phyloP scores from a whole-genome alignment of 2,113 vertebrate species.

The Hylia prasina region DNA sequence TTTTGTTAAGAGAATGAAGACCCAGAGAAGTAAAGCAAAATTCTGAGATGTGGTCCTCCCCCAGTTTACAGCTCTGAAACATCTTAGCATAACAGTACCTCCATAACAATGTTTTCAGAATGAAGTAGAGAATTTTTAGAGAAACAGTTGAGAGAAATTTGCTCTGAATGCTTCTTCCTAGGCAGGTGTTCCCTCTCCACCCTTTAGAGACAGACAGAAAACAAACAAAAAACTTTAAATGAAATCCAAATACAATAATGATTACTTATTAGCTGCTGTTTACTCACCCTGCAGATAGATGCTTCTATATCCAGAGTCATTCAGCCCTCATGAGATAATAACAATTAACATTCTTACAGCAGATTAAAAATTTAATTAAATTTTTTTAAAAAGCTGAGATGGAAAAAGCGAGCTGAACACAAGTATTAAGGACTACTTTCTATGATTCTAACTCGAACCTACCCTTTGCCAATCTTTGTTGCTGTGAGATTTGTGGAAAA shows the following conservation, averaged over 20 bases:
- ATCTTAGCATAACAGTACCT: background rate
- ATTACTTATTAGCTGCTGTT: slow-evolving; percentile 47
- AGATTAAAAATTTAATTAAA: slow-evolving; percentile 6
- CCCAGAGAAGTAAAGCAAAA: background rate
- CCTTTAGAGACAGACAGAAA: background rate
- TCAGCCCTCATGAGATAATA: slow-evolving; percentile 22
- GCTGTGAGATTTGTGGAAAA: background rate
- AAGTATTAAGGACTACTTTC: background rate
- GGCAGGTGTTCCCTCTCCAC: slow-evolving; percentile 18
- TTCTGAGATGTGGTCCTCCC: background rate
- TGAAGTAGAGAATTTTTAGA: background rate
- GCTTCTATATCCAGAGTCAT: slow-evolving; percentile 32
- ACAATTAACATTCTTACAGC: slow-evolving; percentile 16
- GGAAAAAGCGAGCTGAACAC: background rate
- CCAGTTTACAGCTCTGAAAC: background rate
- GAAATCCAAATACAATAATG: slow-evolving; percentile 17
- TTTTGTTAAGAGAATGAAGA: background rate
- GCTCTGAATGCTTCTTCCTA: background rate
- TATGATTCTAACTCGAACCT: background rate
- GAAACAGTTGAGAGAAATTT: background rate
- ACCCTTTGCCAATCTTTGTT: background rate
- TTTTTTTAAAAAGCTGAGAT: background rate
- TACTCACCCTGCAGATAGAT: slow-evolving; percentile 52
- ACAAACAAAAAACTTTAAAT: slow-evolving; percentile 21
- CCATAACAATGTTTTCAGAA: background rate